Conservation (phyloP, 2,888 invertebrate species). For the Teinopalpus imperialis region DNA sequence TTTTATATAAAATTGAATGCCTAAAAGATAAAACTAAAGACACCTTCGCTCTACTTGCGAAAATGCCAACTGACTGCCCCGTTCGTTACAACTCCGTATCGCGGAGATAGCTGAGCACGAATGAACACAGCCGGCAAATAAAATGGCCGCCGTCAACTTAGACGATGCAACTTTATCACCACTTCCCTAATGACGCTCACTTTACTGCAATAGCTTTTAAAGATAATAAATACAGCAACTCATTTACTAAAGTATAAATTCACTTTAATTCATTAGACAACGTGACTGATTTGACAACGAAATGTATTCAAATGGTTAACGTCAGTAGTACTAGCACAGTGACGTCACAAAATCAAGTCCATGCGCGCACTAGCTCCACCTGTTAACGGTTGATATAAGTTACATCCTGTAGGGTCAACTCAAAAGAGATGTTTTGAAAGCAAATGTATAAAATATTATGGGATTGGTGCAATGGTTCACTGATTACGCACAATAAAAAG, state of each 20-base stretch:
- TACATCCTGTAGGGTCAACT: slow-evolving; percentile 58
- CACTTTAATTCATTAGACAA: slow-evolving; percentile 49
- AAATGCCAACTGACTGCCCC: slow-evolving; percentile 79
- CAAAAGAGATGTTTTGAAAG: slow-evolving; percentile 50
- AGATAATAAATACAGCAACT: slow-evolving; percentile 36
- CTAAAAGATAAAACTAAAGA: slow-evolving; percentile 72
- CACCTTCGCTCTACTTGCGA: slow-evolving; percentile 79
- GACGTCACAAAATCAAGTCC: slow-evolving; percentile 48
- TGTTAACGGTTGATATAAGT: slow-evolving; percentile 53
- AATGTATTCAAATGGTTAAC: slow-evolving; percentile 55
- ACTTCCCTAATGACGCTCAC: slow-evolving; percentile 49
- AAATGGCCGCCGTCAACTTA: slow-evolving; percentile 77
- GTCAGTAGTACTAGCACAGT: slow-evolving; percentile 45
- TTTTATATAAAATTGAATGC: slow-evolving; percentile 61
- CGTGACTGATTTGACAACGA: slow-evolving; percentile 58
- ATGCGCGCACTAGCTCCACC: slow-evolving; percentile 68
- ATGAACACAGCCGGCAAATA: slow-evolving; percentile 79
- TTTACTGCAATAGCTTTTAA: slow-evolving; percentile 40
- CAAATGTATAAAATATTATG: slow-evolving; percentile 64
- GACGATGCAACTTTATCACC: slow-evolving; percentile 61
- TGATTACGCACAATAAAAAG: slow-evolving; percentile 55
- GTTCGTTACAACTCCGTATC: slow-evolving; percentile 71
- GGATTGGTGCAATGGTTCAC: slow-evolving; percentile 67
- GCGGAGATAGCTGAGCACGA: slow-evolving; percentile 77
- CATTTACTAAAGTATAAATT: slow-evolving; percentile 36